Evolutionary conservation across 2,113 vertebrate species (phyloP), one percentile per base, ranked within the genome.

Genomic region (Notechis scutatus): DNA sequence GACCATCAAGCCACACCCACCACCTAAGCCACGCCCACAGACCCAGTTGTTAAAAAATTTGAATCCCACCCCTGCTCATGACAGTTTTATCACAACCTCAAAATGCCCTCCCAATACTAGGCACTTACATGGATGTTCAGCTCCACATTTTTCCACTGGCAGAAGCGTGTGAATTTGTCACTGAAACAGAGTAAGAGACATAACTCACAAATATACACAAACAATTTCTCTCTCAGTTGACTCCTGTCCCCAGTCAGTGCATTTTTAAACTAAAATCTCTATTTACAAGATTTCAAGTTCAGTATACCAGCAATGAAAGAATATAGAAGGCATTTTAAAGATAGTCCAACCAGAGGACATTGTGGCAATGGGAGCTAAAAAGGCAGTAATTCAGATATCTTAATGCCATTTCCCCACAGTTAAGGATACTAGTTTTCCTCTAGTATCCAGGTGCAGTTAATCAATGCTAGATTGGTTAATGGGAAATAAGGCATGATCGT

Each of bases 111-210:
- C 10, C 85, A 56, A 47, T 61, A 56, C 29, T 61, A n/a, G 55
- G 0, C 90, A 94, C 98, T 98, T 96, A 98, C 98, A 3, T 98
- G 98, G 95, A 98, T 98, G 95, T 98, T 98, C 92, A 98, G 97
- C 87, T 98, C 98, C 93, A 98, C 98, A 0, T 98, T 98, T 96
- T 98, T 98, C 98, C 98, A 98, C 93, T 98, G 98, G 95, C 98
- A 98, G 95, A 98, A 98, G 4, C 98, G 96, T 0, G 98, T 98
- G 96, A 98, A 98, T 91, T 97, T 98, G 93, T 98, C 98, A 0
- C 98, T 98, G 95, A n/a, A 94, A 96, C 4, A 92, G 94, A 96
- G 93, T 81, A 29, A 91, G 93, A 89, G 55, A 86, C 39, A 64
- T n/a, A 59, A 42, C 1, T 81, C 18, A 61, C 6, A 61, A 39